Evolutionary conservation across 2,113 vertebrate species (phyloP).

Genomic region (Lepus americanus): DNA sequence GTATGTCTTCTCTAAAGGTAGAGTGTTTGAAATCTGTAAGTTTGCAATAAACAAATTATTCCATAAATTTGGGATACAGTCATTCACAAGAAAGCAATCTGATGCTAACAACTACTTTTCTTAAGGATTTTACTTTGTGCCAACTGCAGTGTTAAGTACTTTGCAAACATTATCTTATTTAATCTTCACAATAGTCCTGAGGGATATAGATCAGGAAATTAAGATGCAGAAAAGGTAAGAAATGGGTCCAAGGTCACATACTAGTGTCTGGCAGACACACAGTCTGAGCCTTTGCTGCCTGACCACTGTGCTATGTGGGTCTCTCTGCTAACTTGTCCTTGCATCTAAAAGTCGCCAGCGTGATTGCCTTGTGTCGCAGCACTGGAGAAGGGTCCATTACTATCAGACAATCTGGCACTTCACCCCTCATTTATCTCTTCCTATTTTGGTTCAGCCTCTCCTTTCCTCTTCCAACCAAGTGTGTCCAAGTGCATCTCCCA

Average conservation of each 20-base stretch:
- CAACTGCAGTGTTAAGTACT: not conserved
- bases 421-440: not conserved
- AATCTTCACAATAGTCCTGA: not conserved
- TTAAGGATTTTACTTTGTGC: not conserved
- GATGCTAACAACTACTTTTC: not conserved
- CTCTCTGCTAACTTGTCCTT: not conserved
- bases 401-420: fast-evolving
- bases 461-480: not conserved
- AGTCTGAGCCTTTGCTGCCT: not conserved
- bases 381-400: not conserved
- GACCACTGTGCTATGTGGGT: fast-evolving
- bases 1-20: not conserved
- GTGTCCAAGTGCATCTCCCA: not conserved
- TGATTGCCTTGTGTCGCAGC: too few relatives aligned
- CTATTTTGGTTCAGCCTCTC: not conserved
- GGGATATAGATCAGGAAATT: not conserved
- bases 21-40: not conserved
- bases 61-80: not conserved
- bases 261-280: not conserved
- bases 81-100: slow-evolving; percentile 31
- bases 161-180: not conserved
- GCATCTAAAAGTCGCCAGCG: not conserved
- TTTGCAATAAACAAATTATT: not conserved
- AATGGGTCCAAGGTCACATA: not conserved
- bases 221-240: not conserved